Evolutionary conservation across 2,797 vertebrate species (phyloP).

Genomic region (Balearica regulorum): DNA sequence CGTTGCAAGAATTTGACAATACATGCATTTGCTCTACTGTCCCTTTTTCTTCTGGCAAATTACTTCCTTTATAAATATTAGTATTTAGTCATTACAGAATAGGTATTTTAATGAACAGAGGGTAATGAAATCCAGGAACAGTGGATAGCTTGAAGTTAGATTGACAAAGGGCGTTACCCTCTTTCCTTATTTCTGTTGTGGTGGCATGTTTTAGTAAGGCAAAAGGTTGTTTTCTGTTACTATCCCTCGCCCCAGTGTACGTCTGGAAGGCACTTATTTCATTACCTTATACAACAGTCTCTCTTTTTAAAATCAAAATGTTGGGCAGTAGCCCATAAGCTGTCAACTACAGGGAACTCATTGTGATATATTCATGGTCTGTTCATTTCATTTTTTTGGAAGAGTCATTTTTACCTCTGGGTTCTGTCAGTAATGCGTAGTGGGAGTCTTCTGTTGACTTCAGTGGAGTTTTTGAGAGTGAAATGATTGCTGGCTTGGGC

Average conservation of each 20-base stretch:
- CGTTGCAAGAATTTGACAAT: neutral
- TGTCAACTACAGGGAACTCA: neutral
- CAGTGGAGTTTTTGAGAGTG: neutral
- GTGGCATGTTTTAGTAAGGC: neutral
- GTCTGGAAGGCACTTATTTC: conserved; percentile 1
- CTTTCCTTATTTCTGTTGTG: neutral
- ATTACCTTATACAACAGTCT: neutral
- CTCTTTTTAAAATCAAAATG: neutral
- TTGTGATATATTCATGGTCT: neutral
- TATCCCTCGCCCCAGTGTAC: neutral
- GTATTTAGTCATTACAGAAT: neutral
- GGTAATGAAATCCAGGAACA: neutral
- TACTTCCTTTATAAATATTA: neutral
- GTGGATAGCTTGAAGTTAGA: neutral
- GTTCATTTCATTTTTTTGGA: conserved; percentile 1
- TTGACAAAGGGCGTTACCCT: neutral
- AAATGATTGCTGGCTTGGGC: neutral
- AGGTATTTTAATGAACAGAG: neutral
- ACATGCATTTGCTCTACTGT: neutral
- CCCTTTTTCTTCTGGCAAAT: neutral
- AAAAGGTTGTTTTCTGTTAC: neutral
- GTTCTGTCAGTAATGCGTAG: conserved; percentile 13
- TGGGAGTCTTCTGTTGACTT: neutral
- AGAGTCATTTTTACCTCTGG: conserved; percentile 26
- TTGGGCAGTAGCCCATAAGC: conserved; percentile 14